phyloP scores from a whole-genome alignment of 2,113 vertebrate species.

The Gopherus flavomarginatus region DNA sequence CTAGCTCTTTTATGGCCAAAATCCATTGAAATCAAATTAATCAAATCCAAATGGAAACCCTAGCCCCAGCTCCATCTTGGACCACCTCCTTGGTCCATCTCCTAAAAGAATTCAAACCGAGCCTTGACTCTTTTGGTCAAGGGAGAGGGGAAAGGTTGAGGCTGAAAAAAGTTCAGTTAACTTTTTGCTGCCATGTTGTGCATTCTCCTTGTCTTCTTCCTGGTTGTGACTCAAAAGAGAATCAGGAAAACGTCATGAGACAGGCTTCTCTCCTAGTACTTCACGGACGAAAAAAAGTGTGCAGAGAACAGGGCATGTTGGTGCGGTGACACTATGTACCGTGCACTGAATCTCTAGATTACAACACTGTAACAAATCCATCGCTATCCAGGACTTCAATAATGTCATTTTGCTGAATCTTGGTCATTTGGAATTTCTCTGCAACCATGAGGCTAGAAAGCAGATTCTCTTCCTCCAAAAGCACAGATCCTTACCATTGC shows the following conservation, averaged over 20 bases:
- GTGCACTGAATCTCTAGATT: not conserved
- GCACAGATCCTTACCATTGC: not conserved
- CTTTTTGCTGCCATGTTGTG: accelerated
- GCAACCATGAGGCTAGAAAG: not conserved
- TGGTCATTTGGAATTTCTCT: accelerated
- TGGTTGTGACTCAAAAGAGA: not conserved
- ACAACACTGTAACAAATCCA: not conserved
- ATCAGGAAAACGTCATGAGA: not conserved
- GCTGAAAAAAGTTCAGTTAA: not conserved
- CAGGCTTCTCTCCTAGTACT: accelerated
- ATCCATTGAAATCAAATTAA: not conserved
- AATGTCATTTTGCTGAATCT: not conserved
- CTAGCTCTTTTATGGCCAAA: not conserved
- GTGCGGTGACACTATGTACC: not conserved
- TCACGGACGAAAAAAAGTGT: not conserved
- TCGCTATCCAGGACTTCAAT: not conserved
- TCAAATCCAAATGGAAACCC: conserved; percentile 9
- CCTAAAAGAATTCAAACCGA: not conserved
- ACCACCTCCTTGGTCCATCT: not conserved
- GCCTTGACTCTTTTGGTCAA: not conserved
- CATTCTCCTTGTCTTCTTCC: not conserved
- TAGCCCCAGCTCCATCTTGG: not conserved
- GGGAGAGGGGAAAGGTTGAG: not conserved
- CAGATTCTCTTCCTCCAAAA: not conserved
- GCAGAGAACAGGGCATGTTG: not conserved